phyloP scores from a whole-genome alignment of 2,888 invertebrate species.

The Argyresthia goedartella region DNA sequence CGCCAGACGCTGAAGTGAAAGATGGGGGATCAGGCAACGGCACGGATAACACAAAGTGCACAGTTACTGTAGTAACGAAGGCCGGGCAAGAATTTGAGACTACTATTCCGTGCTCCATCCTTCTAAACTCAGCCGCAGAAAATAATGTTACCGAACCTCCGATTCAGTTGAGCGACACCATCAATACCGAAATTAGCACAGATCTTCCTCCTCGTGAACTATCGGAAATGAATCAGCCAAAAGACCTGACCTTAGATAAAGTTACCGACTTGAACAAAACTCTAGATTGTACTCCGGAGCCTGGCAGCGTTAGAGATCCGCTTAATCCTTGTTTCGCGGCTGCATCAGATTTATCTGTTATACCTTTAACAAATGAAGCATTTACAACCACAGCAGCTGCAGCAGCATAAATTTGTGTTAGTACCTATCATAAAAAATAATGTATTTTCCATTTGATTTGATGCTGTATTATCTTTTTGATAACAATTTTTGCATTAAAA shows the following conservation, averaged over 20 bases:
- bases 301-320: constrained; percentile 44
- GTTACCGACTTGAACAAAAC: not conserved
- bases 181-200: not conserved
- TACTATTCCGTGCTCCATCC: constrained; percentile 58
- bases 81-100: constrained; percentile 53
- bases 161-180: constrained; percentile 5
- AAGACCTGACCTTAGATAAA: not conserved
- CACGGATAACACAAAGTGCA: constrained; percentile 54
- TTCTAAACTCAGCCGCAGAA: constrained; percentile 55
- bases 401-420: too few species aligned
- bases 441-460: too few species aligned
- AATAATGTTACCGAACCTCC: constrained; percentile 61
- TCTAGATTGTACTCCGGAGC: constrained; percentile 33
- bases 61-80: constrained; percentile 52
- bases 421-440: too few species aligned
- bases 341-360: constrained; percentile 46
- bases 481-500: too few species aligned
- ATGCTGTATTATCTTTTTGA: too few species aligned
- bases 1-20: constrained; percentile 54
- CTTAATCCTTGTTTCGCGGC: constrained; percentile 54
- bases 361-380: constrained; percentile 26
- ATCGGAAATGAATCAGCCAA: constrained; percentile 7
- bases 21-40: constrained; percentile 29
- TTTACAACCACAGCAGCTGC: not conserved
- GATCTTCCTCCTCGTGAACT: constrained; percentile 12